phyloP scores from a whole-genome alignment of 2,888 invertebrate genomes.

The Eulithis prunata region DNA sequence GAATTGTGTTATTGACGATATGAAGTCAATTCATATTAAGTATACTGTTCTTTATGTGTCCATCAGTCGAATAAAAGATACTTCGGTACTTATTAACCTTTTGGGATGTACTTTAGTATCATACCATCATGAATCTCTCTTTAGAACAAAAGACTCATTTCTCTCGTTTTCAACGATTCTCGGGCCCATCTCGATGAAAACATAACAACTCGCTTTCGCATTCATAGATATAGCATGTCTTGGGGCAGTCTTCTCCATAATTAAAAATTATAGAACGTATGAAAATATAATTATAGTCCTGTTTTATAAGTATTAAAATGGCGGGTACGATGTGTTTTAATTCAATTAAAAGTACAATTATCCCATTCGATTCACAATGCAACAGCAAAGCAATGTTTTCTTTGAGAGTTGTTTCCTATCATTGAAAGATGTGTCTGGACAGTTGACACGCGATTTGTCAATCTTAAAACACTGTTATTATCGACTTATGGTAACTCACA shows the following conservation, averaged over 20 bases:
- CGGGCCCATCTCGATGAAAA: too few relatives aligned
- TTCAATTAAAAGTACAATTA: conserved; percentile 43
- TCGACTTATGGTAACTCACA: conserved; percentile 16
- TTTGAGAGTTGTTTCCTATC: conserved; percentile 30
- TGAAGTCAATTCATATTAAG: background rate
- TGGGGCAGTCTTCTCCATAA: background rate
- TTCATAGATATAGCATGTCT: too few relatives aligned
- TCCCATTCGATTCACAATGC: conserved; percentile 21
- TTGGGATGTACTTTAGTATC: too few relatives aligned
- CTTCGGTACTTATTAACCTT: background rate
- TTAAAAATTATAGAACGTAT: background rate
- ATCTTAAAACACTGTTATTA: conserved; percentile 19
- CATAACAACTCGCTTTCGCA: too few relatives aligned
- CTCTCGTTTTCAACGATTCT: too few relatives aligned
- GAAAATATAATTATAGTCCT: conserved; percentile 19
- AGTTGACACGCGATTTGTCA: conserved; percentile 33
- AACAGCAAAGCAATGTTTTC: conserved; percentile 28
- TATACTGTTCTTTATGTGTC: background rate
- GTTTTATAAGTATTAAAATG: conserved; percentile 40
- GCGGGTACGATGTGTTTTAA: conserved; percentile 44
- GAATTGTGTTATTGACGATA: conserved; percentile 12
- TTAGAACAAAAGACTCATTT: too few relatives aligned
- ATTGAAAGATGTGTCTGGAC: conserved; percentile 26
- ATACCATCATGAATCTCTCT: too few relatives aligned
- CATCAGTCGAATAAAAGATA: background rate